Evolutionary conservation across 2,113 vertebrate species (phyloP), one percentile per base, ranked within the genome.

Genomic region (Lophura nycthemera): DNA sequence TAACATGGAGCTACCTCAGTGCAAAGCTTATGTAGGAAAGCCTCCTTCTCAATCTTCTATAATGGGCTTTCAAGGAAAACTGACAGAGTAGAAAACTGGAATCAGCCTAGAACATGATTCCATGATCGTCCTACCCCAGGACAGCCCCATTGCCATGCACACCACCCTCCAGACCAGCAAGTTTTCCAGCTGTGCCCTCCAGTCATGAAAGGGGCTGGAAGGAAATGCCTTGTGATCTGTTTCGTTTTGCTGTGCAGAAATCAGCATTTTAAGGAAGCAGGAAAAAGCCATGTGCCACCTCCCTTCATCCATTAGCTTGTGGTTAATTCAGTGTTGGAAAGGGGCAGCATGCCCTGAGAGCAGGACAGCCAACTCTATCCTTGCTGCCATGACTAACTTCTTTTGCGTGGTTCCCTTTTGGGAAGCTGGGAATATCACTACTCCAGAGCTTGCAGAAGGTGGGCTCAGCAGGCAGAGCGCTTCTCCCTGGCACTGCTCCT

Each of bases 11-110:
- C n/a, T 76, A 42, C 70, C 61, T 87, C 42, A 56, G 45, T 10
- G 13, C 11, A 70, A 77, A 67, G 25, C 50, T 71, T 57, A 47
- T 43, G 29, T 0, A 14, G 56, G 57, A 73, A 73, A 82, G 15
- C 59, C 59, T 86, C 71, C 24, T 10, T 83, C 86, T 87, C 93
- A 65, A 4, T 76, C 60, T 60, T 2, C 1, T 47, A 18, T 50
- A 89, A 90, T 32, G 78, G 38, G 6, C 36, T 89, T 85, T 66
- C 71, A 67, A 70, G 87, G 64, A 80, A 85, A 92, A 74, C 32
- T 82, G 91, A 1, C 60, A 66, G 78, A 71, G 89, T 36, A 83
- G 82, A 83, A 95, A 91, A 74, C 89, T 20, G 32, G 0, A 32
- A 66, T 56, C 87, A 92, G 69, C 56, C 38, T 57, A 27, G 25